phyloP scores from a whole-genome alignment of 2,797 vertebrate species.

The Paguma larvata region DNA sequence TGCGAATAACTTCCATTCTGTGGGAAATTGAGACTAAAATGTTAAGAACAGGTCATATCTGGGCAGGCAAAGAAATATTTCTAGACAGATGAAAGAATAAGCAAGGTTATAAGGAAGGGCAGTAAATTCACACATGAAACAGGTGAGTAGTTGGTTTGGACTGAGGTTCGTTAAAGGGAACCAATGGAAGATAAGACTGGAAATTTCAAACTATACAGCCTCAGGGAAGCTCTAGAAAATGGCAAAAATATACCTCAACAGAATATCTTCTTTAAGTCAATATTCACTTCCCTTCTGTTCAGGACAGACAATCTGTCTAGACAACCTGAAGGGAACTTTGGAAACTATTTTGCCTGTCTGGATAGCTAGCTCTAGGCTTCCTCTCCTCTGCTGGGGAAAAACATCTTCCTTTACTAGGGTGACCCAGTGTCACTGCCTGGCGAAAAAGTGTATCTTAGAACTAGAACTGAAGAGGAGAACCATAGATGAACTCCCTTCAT shows the following conservation, averaged over 20 bases:
- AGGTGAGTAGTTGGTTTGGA: conserved; percentile 40
- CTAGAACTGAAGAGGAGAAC: neutral
- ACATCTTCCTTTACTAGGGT: neutral
- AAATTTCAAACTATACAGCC: neutral
- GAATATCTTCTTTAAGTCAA: neutral
- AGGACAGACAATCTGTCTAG: neutral
- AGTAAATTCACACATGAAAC: neutral
- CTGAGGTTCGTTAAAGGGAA: neutral
- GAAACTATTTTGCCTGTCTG: neutral
- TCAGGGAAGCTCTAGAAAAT: neutral
- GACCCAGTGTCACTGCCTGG: neutral
- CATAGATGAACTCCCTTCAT: neutral
- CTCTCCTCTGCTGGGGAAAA: neutral
- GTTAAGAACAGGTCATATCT: neutral
- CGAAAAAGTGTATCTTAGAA: neutral
- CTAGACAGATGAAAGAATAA: conserved; percentile 20
- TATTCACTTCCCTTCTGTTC: neutral
- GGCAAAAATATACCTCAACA: neutral
- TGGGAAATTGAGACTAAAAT: neutral
- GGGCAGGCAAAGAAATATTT: neutral
- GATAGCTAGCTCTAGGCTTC: neutral
- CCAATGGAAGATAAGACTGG: neutral
- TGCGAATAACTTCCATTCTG: conserved; percentile 4
- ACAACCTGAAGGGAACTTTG: neutral
- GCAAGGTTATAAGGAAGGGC: neutral